Base-by-base conservation (phyloP, 2,888 invertebrate genomes). In the Cenopis cana region DNA sequence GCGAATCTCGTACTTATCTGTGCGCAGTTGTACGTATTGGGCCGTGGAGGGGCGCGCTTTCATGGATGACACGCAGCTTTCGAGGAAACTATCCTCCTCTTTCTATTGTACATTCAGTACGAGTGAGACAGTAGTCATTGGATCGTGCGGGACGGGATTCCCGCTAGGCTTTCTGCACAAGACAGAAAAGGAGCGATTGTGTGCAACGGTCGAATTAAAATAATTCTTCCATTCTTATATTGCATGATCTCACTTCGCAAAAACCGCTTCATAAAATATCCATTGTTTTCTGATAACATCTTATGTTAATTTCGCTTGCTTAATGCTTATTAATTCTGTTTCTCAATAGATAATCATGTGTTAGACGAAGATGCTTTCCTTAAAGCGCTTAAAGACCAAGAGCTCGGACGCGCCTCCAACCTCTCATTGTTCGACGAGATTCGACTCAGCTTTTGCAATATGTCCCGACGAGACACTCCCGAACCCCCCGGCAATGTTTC, bases 341-440 rank as follows among this genome's bases (percentile, higher is more conserved):
- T 70, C 74, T 76, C 59, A 86, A 50, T 84, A 92, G 92, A 91
- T 57, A 83, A 88, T 78, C 86, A 85, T 71, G 79, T 89, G 69
- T 82, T 91, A 82, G 89, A 89, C 78, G 92, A 93, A 75, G 91
- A 92, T 17, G 88, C 91, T 0, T 92, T 93, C 75, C 46, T 85
- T 54, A 89, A 83, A 69, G 86, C 85, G 8, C 77, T 92, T 9
- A 85, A 81, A 74, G 91, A 90, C 0, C 65, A 70, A 65, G 90
- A 90, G 68, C 87, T 87, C 5, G 92, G 91, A 0, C 84, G 92
- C 2, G 70, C 79, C 2, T 91, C 92, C 0, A 91, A 92, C 77
- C 77, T 93, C 74, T 92, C 93, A 0, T 77, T 93, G 0, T 93
- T 88, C 74, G 92, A 93, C 78, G 93, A 93, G 79, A 89, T 93